Evolutionary conservation across 2,888 invertebrate genomes (phyloP).

Genomic region (Geophilus truncorum): DNA sequence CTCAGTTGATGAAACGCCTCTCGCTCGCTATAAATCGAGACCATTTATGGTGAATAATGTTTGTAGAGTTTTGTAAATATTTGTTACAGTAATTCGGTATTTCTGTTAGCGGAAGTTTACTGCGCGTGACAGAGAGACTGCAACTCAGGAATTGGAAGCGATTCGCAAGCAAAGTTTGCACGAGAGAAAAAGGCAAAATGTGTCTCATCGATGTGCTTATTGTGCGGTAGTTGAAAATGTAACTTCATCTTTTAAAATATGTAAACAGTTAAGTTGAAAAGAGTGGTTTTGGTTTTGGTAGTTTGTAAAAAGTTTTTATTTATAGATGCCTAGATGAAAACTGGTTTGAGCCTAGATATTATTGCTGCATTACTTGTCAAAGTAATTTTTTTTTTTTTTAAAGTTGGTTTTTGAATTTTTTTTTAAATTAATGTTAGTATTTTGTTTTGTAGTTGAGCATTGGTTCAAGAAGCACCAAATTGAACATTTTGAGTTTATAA

Average conservation of each 20-base stretch:
- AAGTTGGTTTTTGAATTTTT: not conserved
- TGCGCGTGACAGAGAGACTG: not conserved
- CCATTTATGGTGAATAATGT: too few relatives aligned
- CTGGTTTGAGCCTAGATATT: not conserved
- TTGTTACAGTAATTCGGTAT: not conserved
- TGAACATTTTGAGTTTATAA: not conserved
- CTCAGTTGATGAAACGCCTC: not conserved
- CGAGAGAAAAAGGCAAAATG: not conserved
- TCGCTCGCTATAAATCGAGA: too few relatives aligned
- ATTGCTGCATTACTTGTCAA: not conserved
- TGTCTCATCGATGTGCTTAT: not conserved
- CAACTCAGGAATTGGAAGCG: not conserved
- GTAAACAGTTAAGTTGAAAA: not conserved
- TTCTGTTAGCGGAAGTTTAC: not conserved
- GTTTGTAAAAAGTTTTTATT: not conserved
- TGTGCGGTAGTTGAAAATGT: not conserved
- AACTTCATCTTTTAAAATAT: not conserved
- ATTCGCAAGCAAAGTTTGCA: not conserved
- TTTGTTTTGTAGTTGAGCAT: not conserved
- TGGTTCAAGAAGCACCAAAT: not conserved
- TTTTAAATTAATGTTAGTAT: not conserved
- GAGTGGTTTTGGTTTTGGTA: not conserved
- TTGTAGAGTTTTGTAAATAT: too few relatives aligned
- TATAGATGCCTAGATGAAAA: not conserved
- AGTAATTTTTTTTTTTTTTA: not conserved